A percentile compares a stretch with the other conserved stretches of the same genome.
Evolutionary conservation across 30 jellyfish, hydroid and myxozoan species (phyloP).

Genomic region (Nemopilema nomurai): DNA sequence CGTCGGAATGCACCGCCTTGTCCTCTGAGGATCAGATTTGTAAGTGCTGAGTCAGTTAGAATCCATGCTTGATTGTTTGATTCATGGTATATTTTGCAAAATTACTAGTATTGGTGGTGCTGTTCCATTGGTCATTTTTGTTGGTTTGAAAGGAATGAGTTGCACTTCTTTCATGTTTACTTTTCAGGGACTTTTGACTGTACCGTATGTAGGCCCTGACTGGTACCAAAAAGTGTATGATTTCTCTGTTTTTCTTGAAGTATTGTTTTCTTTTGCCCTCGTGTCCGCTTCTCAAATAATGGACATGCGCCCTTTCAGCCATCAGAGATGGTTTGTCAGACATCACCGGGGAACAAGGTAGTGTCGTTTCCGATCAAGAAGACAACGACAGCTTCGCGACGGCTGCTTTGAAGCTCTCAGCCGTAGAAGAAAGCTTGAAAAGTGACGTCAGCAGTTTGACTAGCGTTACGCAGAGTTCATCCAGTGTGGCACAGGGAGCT

Average conservation of each 20-base stretch:
- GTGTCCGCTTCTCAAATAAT: neutral
- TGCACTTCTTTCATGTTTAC: no score
- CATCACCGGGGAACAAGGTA: constrained; percentile 57
- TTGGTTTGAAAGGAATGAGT: no score
- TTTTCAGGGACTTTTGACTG: no score
- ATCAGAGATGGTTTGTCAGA: constrained; percentile 87
- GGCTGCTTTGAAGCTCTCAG: constrained; percentile 19
- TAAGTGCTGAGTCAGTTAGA: no score
- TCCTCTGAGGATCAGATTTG: constrained; percentile 74
- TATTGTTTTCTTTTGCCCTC: no score
- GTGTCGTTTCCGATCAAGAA: constrained; percentile 44
- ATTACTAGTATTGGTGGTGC: no score
- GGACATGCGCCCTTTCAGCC: constrained; percentile 33
- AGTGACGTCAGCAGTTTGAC: constrained; percentile 37
- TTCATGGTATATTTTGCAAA: no score
- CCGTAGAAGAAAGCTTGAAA: neutral
- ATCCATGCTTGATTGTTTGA: no score
- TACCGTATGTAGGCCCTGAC: no score
- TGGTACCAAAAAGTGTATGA: no score
- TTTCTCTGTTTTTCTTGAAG: no score
- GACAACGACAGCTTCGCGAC: constrained; percentile 69
- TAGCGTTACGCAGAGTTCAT: constrained; percentile 13
- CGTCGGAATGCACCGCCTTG: constrained; percentile 43
- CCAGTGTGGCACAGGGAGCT: neutral
- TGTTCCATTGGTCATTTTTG: no score